These are phyloP conservation scores for Drosophila prolongata DNA, from an alignment of 2,888 invertebrate genomes.

Conservation along the genomic window DNA sequence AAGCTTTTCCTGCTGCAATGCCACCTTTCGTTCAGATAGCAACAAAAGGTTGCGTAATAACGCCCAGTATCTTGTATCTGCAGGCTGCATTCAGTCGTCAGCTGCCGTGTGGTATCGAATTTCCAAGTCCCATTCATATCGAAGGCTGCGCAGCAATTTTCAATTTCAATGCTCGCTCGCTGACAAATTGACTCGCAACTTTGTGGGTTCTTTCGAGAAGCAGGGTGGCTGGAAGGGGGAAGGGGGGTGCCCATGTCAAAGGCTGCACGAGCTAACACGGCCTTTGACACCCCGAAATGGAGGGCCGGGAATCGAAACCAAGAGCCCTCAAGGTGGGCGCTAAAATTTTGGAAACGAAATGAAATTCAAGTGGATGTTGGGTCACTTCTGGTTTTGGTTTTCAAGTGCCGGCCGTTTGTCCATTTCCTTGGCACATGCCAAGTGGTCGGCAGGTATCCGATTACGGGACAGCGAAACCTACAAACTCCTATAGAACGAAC, in stretches of 20 bases:
- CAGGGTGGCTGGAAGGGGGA: neutral
- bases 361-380: constrained; percentile 73
- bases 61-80: constrained; percentile 23
- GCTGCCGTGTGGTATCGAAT: constrained; percentile 57
- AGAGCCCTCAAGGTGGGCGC: constrained; percentile 31
- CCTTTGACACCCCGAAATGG: constrained; percentile 66
- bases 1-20: constrained; percentile 24
- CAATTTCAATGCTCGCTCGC: constrained; percentile 57
- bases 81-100: constrained; percentile 19
- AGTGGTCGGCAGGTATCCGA: constrained; percentile 56
- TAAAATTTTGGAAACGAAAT: constrained; percentile 60
- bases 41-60: constrained; percentile 37
- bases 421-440: constrained; percentile 77
- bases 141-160: constrained; percentile 56
- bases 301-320: constrained; percentile 14
- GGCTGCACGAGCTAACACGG: constrained; percentile 65
- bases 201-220: constrained; percentile 38
- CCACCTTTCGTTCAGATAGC: constrained; percentile 15
- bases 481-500: constrained; percentile 2
- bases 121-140: constrained; percentile 61
- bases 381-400: constrained; percentile 73
- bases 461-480: constrained; percentile 45
- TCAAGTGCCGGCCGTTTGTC: constrained; percentile 50
- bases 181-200: constrained; percentile 73
- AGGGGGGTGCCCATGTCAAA: constrained; percentile 47